These are phyloP conservation scores for Beris chalybata DNA, from an alignment of 2,888 invertebrate species.

Conservation along the genomic window DNA sequence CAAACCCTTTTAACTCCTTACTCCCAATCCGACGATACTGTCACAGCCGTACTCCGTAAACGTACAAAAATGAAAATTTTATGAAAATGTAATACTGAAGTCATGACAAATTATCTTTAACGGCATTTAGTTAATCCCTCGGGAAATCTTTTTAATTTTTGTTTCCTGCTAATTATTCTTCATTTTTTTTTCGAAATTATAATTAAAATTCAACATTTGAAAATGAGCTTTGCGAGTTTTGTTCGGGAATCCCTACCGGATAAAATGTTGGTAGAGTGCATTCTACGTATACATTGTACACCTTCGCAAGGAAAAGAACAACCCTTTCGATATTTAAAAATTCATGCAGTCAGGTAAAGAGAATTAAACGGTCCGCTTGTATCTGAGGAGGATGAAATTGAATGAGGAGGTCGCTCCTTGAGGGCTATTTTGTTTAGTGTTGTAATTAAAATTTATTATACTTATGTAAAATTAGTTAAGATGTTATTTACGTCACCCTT, in stretches of 20 bases:
- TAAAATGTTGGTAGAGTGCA: not conserved
- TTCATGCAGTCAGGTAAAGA: slow-evolving; percentile 19
- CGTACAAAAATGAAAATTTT: not conserved
- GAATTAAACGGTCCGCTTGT: slow-evolving; percentile 7
- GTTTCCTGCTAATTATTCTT: slow-evolving; percentile 22
- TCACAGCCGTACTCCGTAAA: not conserved
- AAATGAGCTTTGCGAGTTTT: not conserved
- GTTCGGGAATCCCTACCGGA: not conserved
- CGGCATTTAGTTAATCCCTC: slow-evolving; percentile 30
- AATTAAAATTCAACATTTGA: slow-evolving; percentile 21
- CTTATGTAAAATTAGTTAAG: slow-evolving; percentile 11
- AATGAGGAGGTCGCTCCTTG: not conserved
- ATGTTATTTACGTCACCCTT: too few species aligned
- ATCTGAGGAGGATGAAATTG: not conserved
- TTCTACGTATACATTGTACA: not conserved
- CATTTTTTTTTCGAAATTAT: slow-evolving; percentile 13
- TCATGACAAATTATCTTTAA: slow-evolving; percentile 34
- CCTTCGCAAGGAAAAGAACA: not conserved
- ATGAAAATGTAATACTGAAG: slow-evolving; percentile 26
- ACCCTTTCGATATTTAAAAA: slow-evolving; percentile 21
- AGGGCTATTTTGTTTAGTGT: slow-evolving; percentile 16
- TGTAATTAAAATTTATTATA: slow-evolving; percentile 27
- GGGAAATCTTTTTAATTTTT: slow-evolving; percentile 31
- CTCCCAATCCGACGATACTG: too few species aligned
- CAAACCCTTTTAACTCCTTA: too few species aligned